Conservation (phyloP, 2,888 invertebrate genomes). For the Lathronympha strigana region DNA sequence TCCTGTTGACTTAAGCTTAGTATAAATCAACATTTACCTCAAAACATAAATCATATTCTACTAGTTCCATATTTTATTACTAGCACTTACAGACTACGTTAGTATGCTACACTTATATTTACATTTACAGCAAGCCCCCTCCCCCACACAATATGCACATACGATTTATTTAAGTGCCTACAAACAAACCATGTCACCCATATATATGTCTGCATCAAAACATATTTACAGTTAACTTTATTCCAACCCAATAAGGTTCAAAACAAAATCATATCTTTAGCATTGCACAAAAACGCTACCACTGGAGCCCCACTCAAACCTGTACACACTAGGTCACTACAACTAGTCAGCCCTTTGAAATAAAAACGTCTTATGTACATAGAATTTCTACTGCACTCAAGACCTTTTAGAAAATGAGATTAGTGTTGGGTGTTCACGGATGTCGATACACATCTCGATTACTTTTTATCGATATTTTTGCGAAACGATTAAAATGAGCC, state of each 20-base stretch:
- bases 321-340: conserved; percentile 68
- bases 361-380: neutral
- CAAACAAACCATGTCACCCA: conserved; percentile 29
- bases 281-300: conserved; percentile 43
- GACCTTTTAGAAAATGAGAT: neutral
- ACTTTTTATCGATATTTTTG: conserved; percentile 19
- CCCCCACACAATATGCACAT: neutral
- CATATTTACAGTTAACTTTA: neutral
- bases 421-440: conserved; percentile 59
- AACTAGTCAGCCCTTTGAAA: conserved; percentile 35
- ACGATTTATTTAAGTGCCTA: too few species aligned
- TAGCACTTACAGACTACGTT: too few species aligned
- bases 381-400: neutral
- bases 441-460: conserved; percentile 52
- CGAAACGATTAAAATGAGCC: conserved; percentile 13
- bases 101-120: too few species aligned
- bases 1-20: too few species aligned
- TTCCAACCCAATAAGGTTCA: neutral
- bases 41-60: too few species aligned
- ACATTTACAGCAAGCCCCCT: too few species aligned
- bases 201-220: neutral
- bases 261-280: neutral
- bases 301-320: conserved; percentile 57
- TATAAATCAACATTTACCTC: too few species aligned
- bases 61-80: too few species aligned